phyloP scores from a whole-genome alignment of 2,797 vertebrate species.

The Triplophysa bombifrons region DNA sequence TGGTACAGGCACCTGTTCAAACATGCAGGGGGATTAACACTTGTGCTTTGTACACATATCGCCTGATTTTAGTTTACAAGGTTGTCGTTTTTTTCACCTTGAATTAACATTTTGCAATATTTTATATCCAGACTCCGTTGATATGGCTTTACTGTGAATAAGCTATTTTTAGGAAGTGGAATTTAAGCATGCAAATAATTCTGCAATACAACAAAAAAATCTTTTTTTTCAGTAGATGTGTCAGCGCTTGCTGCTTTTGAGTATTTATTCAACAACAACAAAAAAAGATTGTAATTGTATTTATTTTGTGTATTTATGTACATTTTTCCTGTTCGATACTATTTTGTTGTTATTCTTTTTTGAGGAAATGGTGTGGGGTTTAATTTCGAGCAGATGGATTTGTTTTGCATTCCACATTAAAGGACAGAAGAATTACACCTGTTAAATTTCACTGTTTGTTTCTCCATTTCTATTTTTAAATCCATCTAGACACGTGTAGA shows the following conservation, averaged over 20 bases:
- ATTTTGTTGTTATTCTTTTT: slow-evolving; percentile 67
- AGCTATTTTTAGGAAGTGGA: slow-evolving; percentile 74
- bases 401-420: slow-evolving; percentile 83
- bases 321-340: slow-evolving; percentile 63
- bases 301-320: slow-evolving; percentile 79
- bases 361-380: slow-evolving; percentile 64
- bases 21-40: slow-evolving; percentile 60
- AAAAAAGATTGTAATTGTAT: slow-evolving; percentile 64
- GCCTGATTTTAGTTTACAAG: slow-evolving; percentile 60
- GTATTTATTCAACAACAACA: slow-evolving; percentile 58
- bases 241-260: slow-evolving; percentile 62
- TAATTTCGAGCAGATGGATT: slow-evolving; percentile 73
- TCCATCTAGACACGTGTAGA: background rate
- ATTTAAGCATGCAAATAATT: slow-evolving; percentile 73
- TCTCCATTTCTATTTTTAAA: slow-evolving; percentile 17
- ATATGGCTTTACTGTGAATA: slow-evolving; percentile 81
- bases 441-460: slow-evolving; percentile 3
- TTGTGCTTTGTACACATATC: slow-evolving; percentile 66
- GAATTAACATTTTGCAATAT: slow-evolving; percentile 77
- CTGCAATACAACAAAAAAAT: slow-evolving; percentile 68
- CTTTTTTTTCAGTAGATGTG: slow-evolving; percentile 60
- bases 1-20: slow-evolving; percentile 59
- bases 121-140: slow-evolving; percentile 75
- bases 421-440: slow-evolving; percentile 57
- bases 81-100: slow-evolving; percentile 67